Base-by-base conservation (phyloP, 2,113 vertebrate species). In the Oreochromis tanganicae region DNA sequence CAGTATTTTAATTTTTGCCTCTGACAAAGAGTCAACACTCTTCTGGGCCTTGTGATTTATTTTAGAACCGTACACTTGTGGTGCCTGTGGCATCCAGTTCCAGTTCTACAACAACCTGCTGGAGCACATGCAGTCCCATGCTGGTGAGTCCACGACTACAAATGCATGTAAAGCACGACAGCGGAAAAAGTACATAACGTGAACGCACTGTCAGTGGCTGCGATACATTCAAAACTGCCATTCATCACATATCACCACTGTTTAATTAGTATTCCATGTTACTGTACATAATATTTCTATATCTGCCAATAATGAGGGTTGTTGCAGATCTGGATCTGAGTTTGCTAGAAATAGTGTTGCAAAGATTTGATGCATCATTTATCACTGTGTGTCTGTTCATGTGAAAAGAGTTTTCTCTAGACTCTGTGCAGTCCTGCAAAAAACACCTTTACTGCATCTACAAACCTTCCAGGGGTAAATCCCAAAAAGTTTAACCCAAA, bases 91-190 rank as follows among this genome's bases (percentile, higher is more conserved):
- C 93, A 99, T 99, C 97, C 98, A 99, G 97, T 99, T 99, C 97
- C 98, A 99, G 97, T 99, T 99, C 97, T 99, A 99, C 97, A 99
- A 97, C 97, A 99, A 99, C 96, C 98, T 99, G 91, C 96, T 99
- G 97, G 99, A 99, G 96, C 99, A 99, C 97, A 99, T 99, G 99
- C 98, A 99, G 97, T 99, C 99, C 87, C 99, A 99, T 0, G 98
- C 98, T 92, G 98, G 99, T 99, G 97, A 99, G 97, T 96, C 86
- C 88, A 91, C 79, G 54, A 89, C 86, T 81, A 92, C 92, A 84
- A 89, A 91, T 91, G 87, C 93, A 92, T 92, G 91, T 91, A 88
- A 24, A 92, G 79, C 88, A 91, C 55, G 2, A 86, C 84, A 86
- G 82, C 32, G 61, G 78, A 75, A 71, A 82, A 55, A 88, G 66